Conservation (phyloP, 2,797 vertebrate species). For the Sphenopsis melanotis region DNA sequence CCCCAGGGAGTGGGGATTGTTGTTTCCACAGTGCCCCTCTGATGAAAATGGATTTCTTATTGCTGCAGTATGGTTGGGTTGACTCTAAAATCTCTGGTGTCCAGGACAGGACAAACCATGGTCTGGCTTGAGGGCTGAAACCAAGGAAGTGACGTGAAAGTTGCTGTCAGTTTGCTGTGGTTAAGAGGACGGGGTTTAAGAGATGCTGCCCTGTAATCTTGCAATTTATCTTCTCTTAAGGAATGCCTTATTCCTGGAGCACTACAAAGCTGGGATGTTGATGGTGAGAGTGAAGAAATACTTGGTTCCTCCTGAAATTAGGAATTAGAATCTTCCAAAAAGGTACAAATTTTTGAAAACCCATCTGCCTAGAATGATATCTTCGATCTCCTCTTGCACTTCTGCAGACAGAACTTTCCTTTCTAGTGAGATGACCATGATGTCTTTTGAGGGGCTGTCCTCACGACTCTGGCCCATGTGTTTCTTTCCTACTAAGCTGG, state of each 20-base stretch:
- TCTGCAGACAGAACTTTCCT: background rate
- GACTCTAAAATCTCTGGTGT: background rate
- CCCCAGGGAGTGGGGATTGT: background rate
- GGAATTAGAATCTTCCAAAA: background rate
- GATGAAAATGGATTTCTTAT: background rate
- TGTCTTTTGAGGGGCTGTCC: background rate
- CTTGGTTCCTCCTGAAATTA: background rate
- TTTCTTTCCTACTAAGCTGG: background rate
- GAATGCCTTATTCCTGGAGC: background rate
- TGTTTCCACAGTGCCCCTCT: background rate
- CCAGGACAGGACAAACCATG: background rate
- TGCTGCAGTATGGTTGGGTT: background rate
- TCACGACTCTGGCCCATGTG: rapidly evolving
- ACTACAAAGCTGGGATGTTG: background rate
- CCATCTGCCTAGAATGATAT: background rate
- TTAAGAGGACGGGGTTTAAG: rapidly evolving
- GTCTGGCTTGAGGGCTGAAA: background rate
- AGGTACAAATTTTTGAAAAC: background rate
- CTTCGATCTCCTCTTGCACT: background rate
- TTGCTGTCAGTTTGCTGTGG: background rate
- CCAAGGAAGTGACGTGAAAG: background rate
- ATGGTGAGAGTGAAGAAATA: background rate
- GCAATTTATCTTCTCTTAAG: background rate
- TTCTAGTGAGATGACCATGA: background rate
- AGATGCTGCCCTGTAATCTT: background rate